These are phyloP conservation scores for Acanthurus lineatus DNA, from an alignment of 2,797 vertebrate species.

Conservation along the genomic window DNA sequence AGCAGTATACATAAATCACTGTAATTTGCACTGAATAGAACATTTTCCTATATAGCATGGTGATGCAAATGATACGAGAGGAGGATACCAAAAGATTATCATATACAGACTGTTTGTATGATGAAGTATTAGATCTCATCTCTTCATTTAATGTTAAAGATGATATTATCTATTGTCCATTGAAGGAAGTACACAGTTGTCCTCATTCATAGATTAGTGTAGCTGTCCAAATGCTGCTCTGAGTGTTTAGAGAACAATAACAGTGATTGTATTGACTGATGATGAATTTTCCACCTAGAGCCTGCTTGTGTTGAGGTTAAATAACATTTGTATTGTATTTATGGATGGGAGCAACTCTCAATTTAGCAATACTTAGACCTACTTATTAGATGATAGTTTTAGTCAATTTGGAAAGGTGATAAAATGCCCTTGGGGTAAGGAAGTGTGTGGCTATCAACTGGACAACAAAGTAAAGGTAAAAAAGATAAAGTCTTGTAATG, in stretches of 20 bases:
- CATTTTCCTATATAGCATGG: not conserved
- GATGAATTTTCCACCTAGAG: conserved; percentile 44
- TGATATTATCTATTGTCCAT: not conserved
- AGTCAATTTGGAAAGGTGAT: conserved; percentile 26
- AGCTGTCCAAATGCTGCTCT: conserved; percentile 8
- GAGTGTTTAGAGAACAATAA: conserved; percentile 39
- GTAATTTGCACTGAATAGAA: conserved; percentile 8
- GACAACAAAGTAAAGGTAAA: not conserved
- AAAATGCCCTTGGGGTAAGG: conserved; percentile 4
- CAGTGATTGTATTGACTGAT: conserved; percentile 45
- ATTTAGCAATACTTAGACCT: conserved; percentile 21
- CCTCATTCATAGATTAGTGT: conserved; percentile 12
- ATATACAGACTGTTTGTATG: not conserved
- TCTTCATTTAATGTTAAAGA: conserved; percentile 9
- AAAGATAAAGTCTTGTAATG: no score
- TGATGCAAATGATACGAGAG: not conserved
- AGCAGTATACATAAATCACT: conserved; percentile 13
- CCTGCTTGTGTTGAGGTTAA: conserved; percentile 38
- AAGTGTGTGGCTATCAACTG: conserved; percentile 15
- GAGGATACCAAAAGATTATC: conserved; percentile 2
- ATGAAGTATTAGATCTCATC: conserved; percentile 2
- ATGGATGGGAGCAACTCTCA: conserved; percentile 28
- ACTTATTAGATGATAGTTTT: conserved; percentile 15
- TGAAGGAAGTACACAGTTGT: conserved; percentile 10
- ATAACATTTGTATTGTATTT: conserved; percentile 27